Evolutionary conservation across 2,113 vertebrate genomes (phyloP), one percentile per base, ranked within the genome.

Genomic region (Epinephelus fuscoguttatus): DNA sequence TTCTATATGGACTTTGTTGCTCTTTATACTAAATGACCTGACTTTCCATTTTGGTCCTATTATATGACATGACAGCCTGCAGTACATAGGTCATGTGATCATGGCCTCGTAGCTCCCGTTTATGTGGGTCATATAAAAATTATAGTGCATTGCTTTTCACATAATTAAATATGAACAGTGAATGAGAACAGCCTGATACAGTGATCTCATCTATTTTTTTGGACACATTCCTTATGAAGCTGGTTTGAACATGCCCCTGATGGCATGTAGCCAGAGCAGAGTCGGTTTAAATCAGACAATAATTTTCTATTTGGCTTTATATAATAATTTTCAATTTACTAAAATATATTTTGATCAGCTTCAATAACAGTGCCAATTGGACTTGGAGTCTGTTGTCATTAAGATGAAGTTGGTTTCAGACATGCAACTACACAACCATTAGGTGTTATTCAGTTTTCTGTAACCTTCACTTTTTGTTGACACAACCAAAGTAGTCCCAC

Each of bases 381-480:
- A 42, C 14, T 21, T 45, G 49, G 47, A 53, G 23, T 19, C 7
- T 12, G 7, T 37, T 15, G 6, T 21, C 50, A 42, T 55, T 33
- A 57, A 47, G 13, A 56, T 8, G 1, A 37, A 15, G 3, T 21
- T 30, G 30, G 33, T 55, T 71, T 42, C 8, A 19, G 6, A 25
- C 37, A 19, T 27, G 21, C 30, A 40, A 7, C 37, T 11, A 25
- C 5, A 23, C 27, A 66, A 40, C 40, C 19, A 14, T 64, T 49
- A 4, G 7, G 19, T 42, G 61, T 25, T 21, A 30, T 45, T 25
- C 33, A n/a, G 10, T 57, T 15, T 66, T 67, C 25, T n/a, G 10
- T 5, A 59, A 50, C 25, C 21, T 59, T 66, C 17, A 21, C 15
- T 72, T 64, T 80, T 12, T 68, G 15, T 56, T 60, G 14, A 68